Evolutionary conservation across 2,888 invertebrate species (phyloP).

Genomic region (Diaperis boleti): DNA sequence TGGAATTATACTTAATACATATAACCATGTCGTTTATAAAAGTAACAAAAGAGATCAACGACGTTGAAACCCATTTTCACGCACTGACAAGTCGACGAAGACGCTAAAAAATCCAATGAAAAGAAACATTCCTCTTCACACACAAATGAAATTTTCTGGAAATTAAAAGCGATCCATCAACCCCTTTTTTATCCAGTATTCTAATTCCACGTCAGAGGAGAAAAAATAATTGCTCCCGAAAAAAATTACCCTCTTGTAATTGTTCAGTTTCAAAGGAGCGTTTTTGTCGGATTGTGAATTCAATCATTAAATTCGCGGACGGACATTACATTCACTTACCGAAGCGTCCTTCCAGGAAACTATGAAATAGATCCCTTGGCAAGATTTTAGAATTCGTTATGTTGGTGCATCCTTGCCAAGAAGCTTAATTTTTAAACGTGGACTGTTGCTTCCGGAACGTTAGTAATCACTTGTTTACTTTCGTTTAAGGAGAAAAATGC

Average conservation of each 20-base stretch:
- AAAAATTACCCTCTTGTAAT: not conserved
- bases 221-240: not conserved
- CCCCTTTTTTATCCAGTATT: no score
- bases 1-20: no score
- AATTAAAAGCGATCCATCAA: constrained; percentile 13
- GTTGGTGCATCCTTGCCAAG: constrained; percentile 47
- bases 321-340: constrained; percentile 40
- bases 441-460: constrained; percentile 27
- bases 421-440: constrained; percentile 46
- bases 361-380: constrained; percentile 49
- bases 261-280: no score
- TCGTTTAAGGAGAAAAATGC: not conserved
- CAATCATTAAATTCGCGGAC: constrained; percentile 43
- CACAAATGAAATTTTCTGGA: no score
- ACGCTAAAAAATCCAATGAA: no score
- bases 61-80: no score
- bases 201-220: not conserved
- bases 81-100: no score
- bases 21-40: no score
- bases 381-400: constrained; percentile 51
- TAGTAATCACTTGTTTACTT: not conserved
- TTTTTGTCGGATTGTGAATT: constrained; percentile 23
- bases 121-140: no score
- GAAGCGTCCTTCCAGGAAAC: constrained; percentile 18
- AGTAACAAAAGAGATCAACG: no score